phyloP scores from a whole-genome alignment of 2,113 vertebrate genomes.

The Mungos mungo region DNA sequence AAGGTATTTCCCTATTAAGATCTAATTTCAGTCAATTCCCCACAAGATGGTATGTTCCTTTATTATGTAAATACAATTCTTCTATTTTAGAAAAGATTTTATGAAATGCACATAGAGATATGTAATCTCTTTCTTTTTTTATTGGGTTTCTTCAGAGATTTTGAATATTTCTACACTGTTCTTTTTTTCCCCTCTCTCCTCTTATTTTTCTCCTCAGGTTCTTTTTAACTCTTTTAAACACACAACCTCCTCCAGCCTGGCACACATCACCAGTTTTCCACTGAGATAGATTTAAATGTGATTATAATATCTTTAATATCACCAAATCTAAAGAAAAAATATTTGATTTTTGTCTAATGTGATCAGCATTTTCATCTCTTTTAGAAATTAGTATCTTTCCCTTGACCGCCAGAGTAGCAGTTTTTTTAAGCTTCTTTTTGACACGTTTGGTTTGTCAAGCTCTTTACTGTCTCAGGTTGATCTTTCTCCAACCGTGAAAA shows the following conservation, averaged over 20 bases:
- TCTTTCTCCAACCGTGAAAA: neutral
- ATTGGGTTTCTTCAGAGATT: neutral
- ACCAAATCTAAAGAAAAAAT: neutral
- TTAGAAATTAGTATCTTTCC: neutral
- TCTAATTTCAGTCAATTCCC: neutral
- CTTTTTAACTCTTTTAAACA: neutral
- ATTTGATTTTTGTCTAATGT: neutral
- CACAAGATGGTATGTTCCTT: neutral
- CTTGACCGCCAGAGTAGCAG: neutral
- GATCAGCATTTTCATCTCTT: neutral
- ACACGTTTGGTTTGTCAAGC: neutral
- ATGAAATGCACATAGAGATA: neutral
- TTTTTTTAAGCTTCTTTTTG: neutral
- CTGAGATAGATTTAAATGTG: neutral
- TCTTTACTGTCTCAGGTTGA: neutral
- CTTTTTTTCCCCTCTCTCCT: neutral
- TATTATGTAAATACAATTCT: neutral
- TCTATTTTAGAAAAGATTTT: neutral
- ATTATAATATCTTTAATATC: neutral
- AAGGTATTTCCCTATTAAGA: neutral
- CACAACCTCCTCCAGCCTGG: neutral
- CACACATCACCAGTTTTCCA: neutral
- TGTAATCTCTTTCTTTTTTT: neutral
- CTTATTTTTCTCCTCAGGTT: neutral
- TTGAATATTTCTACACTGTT: neutral